These are phyloP conservation scores for Oeneis ivallda DNA, from an alignment of 2,888 invertebrate species.

Conservation along the genomic window DNA sequence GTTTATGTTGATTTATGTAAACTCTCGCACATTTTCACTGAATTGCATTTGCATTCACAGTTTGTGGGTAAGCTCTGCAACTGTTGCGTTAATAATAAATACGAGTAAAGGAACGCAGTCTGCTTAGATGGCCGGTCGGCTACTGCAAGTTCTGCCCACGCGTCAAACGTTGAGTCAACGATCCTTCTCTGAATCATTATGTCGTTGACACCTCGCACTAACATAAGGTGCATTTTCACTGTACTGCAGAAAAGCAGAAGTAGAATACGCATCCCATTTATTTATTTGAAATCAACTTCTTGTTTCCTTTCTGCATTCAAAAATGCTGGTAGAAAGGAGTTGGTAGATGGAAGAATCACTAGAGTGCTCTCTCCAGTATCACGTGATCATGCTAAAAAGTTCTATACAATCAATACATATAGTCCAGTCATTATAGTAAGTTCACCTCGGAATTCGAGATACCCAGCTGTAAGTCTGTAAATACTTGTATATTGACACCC, in stretches of 20 bases:
- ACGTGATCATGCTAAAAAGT: too few relatives aligned
- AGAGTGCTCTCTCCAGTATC: too few relatives aligned
- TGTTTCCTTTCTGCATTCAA: too few relatives aligned
- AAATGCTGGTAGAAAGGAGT: too few relatives aligned
- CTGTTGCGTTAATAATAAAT: conserved; percentile 47
- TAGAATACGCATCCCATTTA: neutral
- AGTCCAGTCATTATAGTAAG: too few relatives aligned
- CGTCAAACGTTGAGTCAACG: conserved; percentile 38
- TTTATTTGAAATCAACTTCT: neutral
- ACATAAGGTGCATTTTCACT: conserved; percentile 4
- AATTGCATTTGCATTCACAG: conserved; percentile 42
- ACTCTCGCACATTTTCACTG: conserved; percentile 33
- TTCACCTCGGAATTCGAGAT: too few relatives aligned
- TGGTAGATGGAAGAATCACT: too few relatives aligned
- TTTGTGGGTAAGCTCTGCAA: conserved; percentile 40
- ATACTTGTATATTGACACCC: too few relatives aligned
- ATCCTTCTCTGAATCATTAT: conserved; percentile 41
- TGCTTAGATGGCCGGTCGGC: conserved; percentile 30
- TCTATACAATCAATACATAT: too few relatives aligned
- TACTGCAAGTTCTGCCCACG: conserved; percentile 32
- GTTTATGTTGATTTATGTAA: conserved; percentile 28
- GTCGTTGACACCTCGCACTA: conserved; percentile 29
- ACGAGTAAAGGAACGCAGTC: conserved; percentile 41
- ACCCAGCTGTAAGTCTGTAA: too few relatives aligned
- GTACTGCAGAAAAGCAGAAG: neutral